Percentiles rank a stretch among this genome's conserved stretches.
phyloP scores from a whole-genome alignment of 1,140 invertebrate genomes.

The Meloidogyne floridensis region DNA sequence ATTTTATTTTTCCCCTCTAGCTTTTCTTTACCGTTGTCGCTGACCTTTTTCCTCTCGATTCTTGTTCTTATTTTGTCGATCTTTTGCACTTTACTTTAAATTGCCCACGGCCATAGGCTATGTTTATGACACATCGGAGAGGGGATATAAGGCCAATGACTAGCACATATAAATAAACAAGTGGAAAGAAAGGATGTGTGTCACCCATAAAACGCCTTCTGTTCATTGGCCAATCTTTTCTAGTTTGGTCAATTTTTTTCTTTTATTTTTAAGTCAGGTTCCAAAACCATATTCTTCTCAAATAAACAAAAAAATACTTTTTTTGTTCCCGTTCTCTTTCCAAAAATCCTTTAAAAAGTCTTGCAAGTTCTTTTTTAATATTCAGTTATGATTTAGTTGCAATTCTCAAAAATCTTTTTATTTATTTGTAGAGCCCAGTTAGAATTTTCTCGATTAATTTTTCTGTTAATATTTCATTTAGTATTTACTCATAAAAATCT shows the following conservation, averaged over 20 bases:
- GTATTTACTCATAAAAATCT: neutral
- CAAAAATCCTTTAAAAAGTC: neutral
- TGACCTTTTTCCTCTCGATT: neutral
- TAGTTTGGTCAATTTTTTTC: neutral
- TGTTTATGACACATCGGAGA: neutral
- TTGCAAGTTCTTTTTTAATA: neutral
- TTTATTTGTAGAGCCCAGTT: too few relatives aligned
- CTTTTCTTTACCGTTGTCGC: neutral
- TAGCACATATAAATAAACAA: conserved; percentile 3
- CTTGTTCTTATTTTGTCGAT: neutral
- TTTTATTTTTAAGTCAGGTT: neutral
- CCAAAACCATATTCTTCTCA: neutral
- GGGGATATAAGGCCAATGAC: conserved; percentile 1
- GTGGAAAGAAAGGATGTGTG: neutral
- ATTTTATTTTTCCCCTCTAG: neutral
- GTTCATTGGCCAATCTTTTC: neutral
- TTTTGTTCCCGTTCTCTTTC: neutral
- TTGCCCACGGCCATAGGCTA: neutral
- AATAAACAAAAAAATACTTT: neutral
- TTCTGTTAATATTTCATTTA: neutral
- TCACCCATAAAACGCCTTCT: conserved; percentile 7
- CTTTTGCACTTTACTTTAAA: neutral
- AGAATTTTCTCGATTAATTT: too few relatives aligned
- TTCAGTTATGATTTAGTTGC: too few relatives aligned
- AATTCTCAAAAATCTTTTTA: too few relatives aligned